Evolutionary conservation across 2,797 vertebrate species (phyloP), one percentile per base, ranked within the genome.

Genomic region (Carduelis carduelis): DNA sequence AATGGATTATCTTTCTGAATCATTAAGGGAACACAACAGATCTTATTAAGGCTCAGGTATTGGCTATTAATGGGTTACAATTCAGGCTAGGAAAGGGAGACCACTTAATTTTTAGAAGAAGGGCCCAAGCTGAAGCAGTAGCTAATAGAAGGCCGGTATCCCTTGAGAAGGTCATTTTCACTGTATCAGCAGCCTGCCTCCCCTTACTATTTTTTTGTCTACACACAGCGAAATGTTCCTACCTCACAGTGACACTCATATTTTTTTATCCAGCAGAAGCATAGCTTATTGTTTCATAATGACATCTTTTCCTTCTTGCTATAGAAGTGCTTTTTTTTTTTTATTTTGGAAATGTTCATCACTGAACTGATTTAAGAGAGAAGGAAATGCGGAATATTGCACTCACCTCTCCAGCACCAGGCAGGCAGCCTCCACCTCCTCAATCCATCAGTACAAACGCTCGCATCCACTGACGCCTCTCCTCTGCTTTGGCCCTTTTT

Each of bases 101-200:
- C 32, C 34, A 50, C 92, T 87, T 66, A 64, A 89, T 85, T 92
- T 92, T 53, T n/a, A 47, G 87, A 20, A 47, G 82, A 92, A 46
- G 52, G 70, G 64, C 75, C 50, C 21, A 21, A 80, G 71, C 72
- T 75, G 90, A 83, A 96, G 76, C 87, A 59, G 92, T 43, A 69
- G 84, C 68, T 37, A 64, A 47, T 6, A 22, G 87, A 71, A 94
- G 92, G 95, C 94, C 95, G 14, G 80, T 82, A 93, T 91, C 88
- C 87, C 94, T 39, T 53, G 71, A 92, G 96, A 96, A 97, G 96
- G 96, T 96, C 96, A 96, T 95, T 96, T 79, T 72, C 92, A 41
- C 82, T 44, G n/a, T 76, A 79, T 84, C 92, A 89, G 92, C 94
- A 95, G 89, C 86, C 75, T 90, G 46, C 57, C 63, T 81, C 57